Percentiles rank a stretch among this genome's conserved stretches.
phyloP scores from a whole-genome alignment of 2,888 invertebrate genomes.

The Ernsta delagoae region DNA sequence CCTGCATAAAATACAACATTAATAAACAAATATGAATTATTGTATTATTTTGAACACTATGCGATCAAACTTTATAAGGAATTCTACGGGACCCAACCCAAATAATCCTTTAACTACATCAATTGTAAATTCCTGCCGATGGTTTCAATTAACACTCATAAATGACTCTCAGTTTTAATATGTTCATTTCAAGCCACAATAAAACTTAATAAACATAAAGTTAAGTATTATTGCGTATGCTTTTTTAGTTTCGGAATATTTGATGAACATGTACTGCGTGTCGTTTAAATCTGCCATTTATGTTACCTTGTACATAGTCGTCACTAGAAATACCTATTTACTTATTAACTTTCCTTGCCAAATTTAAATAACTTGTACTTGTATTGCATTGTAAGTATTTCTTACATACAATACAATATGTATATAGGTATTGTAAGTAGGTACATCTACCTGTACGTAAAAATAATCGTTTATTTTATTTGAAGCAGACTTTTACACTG shows the following conservation, averaged over 20 bases:
- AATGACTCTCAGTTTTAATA: conserved; percentile 44
- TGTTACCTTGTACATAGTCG: no score
- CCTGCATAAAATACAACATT: no score
- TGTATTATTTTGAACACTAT: neutral
- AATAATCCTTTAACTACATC: conserved; percentile 31
- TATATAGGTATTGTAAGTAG: no score
- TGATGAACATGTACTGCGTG: no score
- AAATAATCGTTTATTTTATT: no score
- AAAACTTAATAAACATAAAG: conserved; percentile 45
- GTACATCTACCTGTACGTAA: no score
- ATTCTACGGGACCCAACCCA: conserved; percentile 29
- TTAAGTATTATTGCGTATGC: conserved; percentile 42
- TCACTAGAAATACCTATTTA: neutral
- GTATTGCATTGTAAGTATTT: no score
- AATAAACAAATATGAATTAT: no score
- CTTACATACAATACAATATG: no score
- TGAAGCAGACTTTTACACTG: no score
- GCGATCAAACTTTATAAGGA: neutral
- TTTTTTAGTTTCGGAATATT: neutral
- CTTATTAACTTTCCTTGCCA: no score
- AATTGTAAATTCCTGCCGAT: conserved; percentile 41
- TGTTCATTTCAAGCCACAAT: conserved; percentile 42
- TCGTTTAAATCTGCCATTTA: conserved; percentile 12
- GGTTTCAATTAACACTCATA: conserved; percentile 48
- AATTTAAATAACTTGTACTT: no score